phyloP scores from a whole-genome alignment of 2,113 vertebrate genomes.

The Poecile atricapillus region DNA sequence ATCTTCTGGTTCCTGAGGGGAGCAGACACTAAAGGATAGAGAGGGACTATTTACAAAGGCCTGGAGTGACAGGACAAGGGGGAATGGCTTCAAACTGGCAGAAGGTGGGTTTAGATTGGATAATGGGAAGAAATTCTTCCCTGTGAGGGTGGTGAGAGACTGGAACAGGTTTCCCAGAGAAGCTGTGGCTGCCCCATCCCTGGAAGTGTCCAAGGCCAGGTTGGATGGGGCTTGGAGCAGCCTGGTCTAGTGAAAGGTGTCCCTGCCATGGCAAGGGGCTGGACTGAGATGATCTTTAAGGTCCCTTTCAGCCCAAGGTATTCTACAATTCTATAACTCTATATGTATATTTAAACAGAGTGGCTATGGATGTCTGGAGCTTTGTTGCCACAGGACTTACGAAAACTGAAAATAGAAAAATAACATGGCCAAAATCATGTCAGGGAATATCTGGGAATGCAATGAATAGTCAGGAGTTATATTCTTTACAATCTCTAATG shows the following conservation, averaged over 20 bases:
- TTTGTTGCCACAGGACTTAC: not conserved
- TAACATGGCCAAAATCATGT: not conserved
- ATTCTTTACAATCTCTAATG: not conserved
- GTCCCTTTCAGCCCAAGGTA: too few species aligned
- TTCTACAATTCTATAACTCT: not conserved
- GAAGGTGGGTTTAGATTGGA: not conserved
- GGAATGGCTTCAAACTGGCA: not conserved
- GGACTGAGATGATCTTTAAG: not conserved
- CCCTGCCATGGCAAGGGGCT: not conserved
- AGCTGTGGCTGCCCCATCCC: not conserved
- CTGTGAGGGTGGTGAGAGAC: not conserved
- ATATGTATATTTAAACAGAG: not conserved
- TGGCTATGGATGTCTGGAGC: not conserved
- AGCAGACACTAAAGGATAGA: not conserved
- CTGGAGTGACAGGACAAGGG: not conserved
- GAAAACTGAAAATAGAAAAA: not conserved
- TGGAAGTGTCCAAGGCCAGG: not conserved
- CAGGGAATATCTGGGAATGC: not conserved
- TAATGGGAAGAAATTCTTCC: not conserved
- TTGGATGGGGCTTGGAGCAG: accelerated
- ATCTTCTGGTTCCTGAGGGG: not conserved
- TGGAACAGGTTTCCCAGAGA: not conserved
- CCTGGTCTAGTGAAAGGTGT: accelerated
- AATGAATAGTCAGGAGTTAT: accelerated
- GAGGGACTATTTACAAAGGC: not conserved